These are phyloP conservation scores for Laodelphax striatellus DNA, from an alignment of 1,140 invertebrate species.

Conservation along the genomic window DNA sequence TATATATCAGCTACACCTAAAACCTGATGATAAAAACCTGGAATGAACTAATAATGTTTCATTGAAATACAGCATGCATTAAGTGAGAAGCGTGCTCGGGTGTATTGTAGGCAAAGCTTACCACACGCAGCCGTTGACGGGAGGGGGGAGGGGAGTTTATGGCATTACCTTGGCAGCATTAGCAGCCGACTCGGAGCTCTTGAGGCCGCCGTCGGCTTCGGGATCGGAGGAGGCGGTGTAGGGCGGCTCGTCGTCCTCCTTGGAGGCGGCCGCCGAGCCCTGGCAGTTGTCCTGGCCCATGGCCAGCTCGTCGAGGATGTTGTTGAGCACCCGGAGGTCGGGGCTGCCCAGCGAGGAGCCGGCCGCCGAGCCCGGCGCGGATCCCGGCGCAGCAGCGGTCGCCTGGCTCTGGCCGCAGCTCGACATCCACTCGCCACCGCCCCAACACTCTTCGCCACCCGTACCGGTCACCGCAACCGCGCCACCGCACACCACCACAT, in stretches of 20 bases:
- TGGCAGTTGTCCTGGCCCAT: background rate
- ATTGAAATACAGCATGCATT: no score
- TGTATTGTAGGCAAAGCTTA: no score
- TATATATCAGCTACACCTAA: no score
- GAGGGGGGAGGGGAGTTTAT: no score
- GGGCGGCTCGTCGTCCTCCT: background rate
- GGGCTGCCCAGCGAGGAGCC: conserved; percentile 3
- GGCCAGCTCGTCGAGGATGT: conserved; percentile 11
- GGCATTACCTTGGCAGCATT: background rate
- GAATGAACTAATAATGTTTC: no score
- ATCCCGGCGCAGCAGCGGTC: background rate
- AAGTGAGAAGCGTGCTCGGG: no score
- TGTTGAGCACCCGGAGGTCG: conserved; percentile 10
- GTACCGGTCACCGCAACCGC: no score
- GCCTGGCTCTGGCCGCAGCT: no score
- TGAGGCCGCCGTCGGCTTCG: background rate
- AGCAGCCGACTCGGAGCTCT: background rate
- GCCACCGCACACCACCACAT: no score
- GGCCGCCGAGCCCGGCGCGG: background rate
- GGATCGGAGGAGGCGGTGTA: background rate
- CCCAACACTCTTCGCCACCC: no score
- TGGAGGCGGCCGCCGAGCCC: background rate
- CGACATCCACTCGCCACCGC: background rate
- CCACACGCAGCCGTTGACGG: no score
- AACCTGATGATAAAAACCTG: no score